Percentiles rank a stretch among this genome's conserved stretches.
phyloP scores from a whole-genome alignment of 2,113 vertebrate species.

The Mesitornis unicolor region DNA sequence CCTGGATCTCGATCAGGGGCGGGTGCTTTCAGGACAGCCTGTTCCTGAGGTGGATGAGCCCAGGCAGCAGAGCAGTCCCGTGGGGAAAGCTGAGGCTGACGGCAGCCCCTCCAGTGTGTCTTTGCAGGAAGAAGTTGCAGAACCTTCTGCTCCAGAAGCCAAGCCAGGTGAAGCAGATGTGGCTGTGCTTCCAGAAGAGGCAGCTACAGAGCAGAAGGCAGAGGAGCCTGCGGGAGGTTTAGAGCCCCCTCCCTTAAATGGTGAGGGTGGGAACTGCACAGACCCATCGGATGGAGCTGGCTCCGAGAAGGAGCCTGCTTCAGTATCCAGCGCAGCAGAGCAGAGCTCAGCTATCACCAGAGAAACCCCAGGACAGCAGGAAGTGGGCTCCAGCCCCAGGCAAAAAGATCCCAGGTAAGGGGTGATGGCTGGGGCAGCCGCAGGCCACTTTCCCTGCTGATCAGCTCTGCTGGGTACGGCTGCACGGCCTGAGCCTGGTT shows the following conservation, averaged over 20 bases:
- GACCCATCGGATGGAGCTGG: neutral
- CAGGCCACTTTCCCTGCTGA: neutral
- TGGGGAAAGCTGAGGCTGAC: neutral
- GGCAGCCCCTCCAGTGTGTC: neutral
- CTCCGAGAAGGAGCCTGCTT: neutral
- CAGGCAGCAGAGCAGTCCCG: neutral
- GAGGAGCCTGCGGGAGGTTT: neutral
- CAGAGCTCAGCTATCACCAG: neutral
- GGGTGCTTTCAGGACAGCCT: neutral
- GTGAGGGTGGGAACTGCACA: neutral
- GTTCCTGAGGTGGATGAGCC: neutral
- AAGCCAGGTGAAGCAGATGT: neutral
- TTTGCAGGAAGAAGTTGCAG: neutral
- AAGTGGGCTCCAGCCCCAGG: neutral
- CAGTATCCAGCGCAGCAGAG: neutral
- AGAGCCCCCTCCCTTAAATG: conserved; percentile 38
- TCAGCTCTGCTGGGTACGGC: accelerated
- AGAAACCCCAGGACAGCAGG: neutral
- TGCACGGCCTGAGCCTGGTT: accelerated
- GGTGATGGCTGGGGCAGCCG: neutral
- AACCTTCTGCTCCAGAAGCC: neutral
- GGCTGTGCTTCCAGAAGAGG: neutral
- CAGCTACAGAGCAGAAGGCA: neutral
- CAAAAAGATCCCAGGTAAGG: conserved; percentile 55
- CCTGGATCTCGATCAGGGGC: neutral